Base-by-base conservation (phyloP, 1,140 invertebrate genomes). In the Stratiolaelaps scimitus region DNA sequence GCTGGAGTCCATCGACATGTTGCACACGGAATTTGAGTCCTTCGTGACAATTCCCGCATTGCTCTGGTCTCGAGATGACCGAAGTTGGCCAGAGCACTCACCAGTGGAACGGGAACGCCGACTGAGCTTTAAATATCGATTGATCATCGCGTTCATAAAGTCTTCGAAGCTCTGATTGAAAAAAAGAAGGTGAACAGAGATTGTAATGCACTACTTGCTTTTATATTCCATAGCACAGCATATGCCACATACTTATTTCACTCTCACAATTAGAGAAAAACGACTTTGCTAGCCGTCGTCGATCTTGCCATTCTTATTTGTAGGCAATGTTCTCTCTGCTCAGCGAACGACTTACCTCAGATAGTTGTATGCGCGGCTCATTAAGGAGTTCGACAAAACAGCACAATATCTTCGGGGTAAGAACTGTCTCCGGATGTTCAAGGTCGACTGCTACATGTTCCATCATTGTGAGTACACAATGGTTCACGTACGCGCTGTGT, bases 91-190 rank as follows among this genome's bases (percentile, higher is more conserved):
- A 34, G n/a, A 26, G 23, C 53, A 60, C 17, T 26, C 23, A 15
- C 17, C 17, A 17, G 53, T 60, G 13, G 53, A 26, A 60, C 53
- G 53, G 17, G 53, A 34, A 26, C 34, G 15, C 34, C 53, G 17
- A 23, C 34, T 60, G 6, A 60, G 34, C 53, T 60, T 60, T 17
- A 60, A 26, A 26, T 60, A 60, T 29, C 53, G 15, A 23, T 60
- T 60, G 53, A 60, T 60, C 53, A 60, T 60, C 23, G 53, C 53
- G 53, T 60, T 60, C 53, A 60, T 60, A 34, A 60, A 60, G 20
- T 15, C 20, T 13, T 10, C 1, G 34, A 20, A 23, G 53, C 53
- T n/a, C 53, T 60, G 53, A 40, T 40, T 40, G 10, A 40, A 40
- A 40, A 6, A 6, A 10, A 40, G 4, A 40, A 40, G 10, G 34